Evolutionary conservation across 1,140 invertebrate species (phyloP).

Genomic region (Macrocentrus cingulum): DNA sequence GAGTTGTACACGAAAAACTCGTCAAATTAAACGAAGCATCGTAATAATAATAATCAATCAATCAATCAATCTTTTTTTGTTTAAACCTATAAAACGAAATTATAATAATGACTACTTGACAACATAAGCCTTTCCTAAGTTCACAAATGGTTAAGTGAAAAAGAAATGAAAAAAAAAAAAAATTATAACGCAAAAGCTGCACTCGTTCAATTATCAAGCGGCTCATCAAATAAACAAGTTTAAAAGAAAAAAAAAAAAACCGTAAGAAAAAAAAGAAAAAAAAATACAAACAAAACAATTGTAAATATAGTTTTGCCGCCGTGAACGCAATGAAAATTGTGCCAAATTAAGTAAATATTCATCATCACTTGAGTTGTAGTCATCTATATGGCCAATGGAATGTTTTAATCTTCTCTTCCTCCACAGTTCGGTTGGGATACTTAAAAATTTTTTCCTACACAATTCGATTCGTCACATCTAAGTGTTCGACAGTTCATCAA

Average conservation of each 20-base stretch:
- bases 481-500: conserved; percentile 5
- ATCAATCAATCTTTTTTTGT: too few species aligned
- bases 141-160: too few species aligned
- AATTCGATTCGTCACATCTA: neutral
- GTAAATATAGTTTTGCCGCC: neutral
- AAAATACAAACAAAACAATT: conserved; percentile 7
- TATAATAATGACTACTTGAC: too few species aligned
- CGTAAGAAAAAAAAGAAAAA: conserved; percentile 8
- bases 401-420: conserved; percentile 13
- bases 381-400: conserved; percentile 20
- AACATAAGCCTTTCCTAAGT: too few species aligned
- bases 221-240: too few species aligned
- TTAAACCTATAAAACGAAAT: too few species aligned
- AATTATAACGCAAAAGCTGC: too few species aligned
- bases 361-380: conserved; percentile 6
- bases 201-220: too few species aligned
- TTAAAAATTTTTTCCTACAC: conserved; percentile 1
- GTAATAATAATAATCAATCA: too few species aligned
- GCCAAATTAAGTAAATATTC: neutral
- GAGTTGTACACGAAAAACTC: neutral
- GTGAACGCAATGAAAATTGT: neutral
- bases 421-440: neutral
- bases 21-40: too few species aligned
- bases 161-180: too few species aligned
- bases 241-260: neutral